Evolutionary conservation across 2,113 vertebrate species (phyloP).

Genomic region (Sylvicapra grimmia): DNA sequence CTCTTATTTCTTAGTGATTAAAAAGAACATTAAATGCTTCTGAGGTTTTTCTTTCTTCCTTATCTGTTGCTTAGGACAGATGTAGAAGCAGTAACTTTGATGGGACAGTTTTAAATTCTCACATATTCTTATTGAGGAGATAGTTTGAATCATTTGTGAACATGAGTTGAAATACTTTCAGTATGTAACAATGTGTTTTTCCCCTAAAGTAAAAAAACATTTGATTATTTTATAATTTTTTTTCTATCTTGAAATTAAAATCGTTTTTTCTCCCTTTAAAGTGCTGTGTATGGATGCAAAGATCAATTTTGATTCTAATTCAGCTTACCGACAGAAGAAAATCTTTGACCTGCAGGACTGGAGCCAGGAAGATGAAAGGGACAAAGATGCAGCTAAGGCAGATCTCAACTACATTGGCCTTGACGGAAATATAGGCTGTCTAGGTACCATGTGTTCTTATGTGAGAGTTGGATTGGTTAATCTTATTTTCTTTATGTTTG

Average conservation of each 20-base stretch:
- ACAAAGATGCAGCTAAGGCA: conserved; percentile 90
- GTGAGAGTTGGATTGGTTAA: background rate
- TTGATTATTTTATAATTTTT: background rate
- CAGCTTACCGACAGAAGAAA: conserved; percentile 92
- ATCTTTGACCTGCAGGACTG: conserved; percentile 94
- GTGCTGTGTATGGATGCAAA: conserved; percentile 99
- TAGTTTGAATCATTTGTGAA: conserved; percentile 21
- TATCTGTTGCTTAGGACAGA: background rate
- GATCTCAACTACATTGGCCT: conserved; percentile 97
- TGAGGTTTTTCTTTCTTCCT: background rate
- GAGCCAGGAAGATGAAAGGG: conserved; percentile 94
- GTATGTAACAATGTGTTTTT: background rate
- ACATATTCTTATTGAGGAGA: background rate
- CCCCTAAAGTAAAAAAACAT: background rate
- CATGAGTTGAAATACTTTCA: conserved; percentile 30
- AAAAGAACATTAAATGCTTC: background rate
- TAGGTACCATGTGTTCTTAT: conserved; percentile 80
- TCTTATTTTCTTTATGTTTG: conserved; percentile 28
- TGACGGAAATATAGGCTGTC: conserved; percentile 96
- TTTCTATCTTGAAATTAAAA: conserved; percentile 29
- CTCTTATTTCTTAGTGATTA: background rate
- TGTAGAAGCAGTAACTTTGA: background rate
- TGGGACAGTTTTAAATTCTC: conserved; percentile 1
- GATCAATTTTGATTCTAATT: conserved; percentile 98
- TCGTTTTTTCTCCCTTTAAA: conserved; percentile 61